Evolutionary conservation across 2,113 vertebrate species (phyloP).

Genomic region (Tyrannus savana): DNA sequence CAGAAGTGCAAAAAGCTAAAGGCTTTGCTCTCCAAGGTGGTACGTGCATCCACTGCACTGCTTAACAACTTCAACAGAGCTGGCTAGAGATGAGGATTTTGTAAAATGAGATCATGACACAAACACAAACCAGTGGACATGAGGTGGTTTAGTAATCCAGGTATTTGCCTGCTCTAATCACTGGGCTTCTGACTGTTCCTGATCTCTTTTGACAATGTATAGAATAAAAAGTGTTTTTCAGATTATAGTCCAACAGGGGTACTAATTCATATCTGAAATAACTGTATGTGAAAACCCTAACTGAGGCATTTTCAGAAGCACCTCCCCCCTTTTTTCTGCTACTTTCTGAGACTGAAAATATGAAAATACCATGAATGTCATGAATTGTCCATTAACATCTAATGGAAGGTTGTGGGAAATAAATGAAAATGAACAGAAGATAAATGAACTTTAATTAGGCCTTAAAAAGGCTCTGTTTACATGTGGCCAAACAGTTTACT

Average conservation of each 20-base stretch:
- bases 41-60: not conserved
- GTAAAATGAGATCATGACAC: not conserved
- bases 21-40: not conserved
- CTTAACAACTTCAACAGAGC: not conserved
- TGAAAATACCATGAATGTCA: not conserved
- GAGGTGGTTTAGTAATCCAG: not conserved
- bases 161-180: not conserved
- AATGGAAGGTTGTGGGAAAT: not conserved
- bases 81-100: not conserved
- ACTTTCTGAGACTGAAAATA: not conserved
- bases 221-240: not conserved
- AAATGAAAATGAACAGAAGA: not conserved
- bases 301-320: not conserved
- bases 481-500: not conserved
- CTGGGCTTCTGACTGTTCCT: not conserved
- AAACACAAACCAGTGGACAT: not conserved
- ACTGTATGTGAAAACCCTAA: not conserved
- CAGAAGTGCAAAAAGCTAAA: not conserved
- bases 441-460: not conserved
- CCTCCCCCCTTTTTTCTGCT: not conserved
- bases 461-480: slow-evolving; percentile 10
- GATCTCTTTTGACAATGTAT: not conserved
- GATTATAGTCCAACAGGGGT: not conserved
- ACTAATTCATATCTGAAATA: not conserved
- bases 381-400: not conserved